Evolutionary conservation across 2,797 vertebrate genomes (phyloP).

Genomic region (Scolopax bukidnonensis): DNA sequence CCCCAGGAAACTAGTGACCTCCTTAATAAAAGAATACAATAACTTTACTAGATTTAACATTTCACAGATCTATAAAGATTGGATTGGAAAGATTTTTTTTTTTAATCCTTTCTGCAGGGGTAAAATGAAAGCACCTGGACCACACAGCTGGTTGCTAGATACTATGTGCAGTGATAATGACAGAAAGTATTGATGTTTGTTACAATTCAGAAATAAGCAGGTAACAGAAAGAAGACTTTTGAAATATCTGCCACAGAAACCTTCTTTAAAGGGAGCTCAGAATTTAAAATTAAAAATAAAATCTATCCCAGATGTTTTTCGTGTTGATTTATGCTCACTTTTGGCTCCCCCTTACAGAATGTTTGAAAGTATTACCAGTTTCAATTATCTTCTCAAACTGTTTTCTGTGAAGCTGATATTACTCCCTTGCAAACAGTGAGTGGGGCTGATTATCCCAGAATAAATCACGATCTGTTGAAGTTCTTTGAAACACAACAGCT

Average conservation of each 20-base stretch:
- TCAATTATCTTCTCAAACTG: background rate
- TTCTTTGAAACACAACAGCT: fast-evolving
- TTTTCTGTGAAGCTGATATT: background rate
- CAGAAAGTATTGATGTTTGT: slow-evolving; percentile 5
- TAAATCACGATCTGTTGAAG: background rate
- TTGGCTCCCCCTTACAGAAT: fast-evolving
- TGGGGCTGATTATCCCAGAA: background rate
- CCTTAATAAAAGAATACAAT: slow-evolving; percentile 50
- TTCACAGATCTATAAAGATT: slow-evolving; percentile 53
- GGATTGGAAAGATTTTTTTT: background rate
- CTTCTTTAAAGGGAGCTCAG: background rate
- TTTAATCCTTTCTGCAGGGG: background rate
- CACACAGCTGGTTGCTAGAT: background rate
- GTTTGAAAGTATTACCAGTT: background rate
- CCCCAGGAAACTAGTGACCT: slow-evolving; percentile 68
- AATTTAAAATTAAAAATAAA: background rate
- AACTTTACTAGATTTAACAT: slow-evolving; percentile 64
- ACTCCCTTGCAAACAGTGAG: background rate
- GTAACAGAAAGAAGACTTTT: background rate
- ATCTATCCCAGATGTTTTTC: background rate
- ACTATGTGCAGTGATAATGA: background rate
- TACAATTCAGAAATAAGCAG: background rate
- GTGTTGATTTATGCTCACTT: background rate
- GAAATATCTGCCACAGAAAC: background rate
- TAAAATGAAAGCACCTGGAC: slow-evolving; percentile 26